A percentile compares a stretch with the other conserved stretches of the same genome.
phyloP scores from a whole-genome alignment of 2,113 vertebrate species.

The Rhinichthys klamathensis region DNA sequence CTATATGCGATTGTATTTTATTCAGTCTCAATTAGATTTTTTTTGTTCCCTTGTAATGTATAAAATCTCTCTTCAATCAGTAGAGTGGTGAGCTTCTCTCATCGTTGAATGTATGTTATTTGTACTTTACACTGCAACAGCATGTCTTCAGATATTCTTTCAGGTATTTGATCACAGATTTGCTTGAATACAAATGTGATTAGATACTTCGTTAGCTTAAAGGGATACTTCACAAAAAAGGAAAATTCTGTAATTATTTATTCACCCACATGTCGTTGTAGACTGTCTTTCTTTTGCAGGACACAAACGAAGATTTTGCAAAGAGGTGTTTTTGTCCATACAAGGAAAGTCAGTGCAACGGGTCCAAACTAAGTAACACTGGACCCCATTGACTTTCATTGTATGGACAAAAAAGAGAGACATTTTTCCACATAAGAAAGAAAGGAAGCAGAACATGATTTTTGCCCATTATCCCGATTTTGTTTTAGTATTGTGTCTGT shows the following conservation, averaged over 20 bases:
- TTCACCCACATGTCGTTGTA: background rate
- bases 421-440: background rate
- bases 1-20: too few species aligned
- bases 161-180: background rate
- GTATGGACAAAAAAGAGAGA: too few species aligned
- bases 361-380: too few species aligned
- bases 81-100: background rate
- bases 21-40: background rate
- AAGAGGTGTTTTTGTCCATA: background rate
- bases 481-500: background rate
- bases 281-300: background rate
- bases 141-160: background rate
- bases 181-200: background rate
- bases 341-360: background rate
- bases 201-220: background rate
- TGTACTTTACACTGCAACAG: background rate
- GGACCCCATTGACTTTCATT: background rate
- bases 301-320: too few species aligned
- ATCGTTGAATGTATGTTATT: background rate
- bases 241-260: background rate
- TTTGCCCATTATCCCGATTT: background rate
- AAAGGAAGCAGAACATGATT: background rate
- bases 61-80: background rate
- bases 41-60: background rate
- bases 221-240: background rate